Base-by-base conservation (phyloP, 2,888 invertebrate genomes). In the Nysson spinosus region DNA sequence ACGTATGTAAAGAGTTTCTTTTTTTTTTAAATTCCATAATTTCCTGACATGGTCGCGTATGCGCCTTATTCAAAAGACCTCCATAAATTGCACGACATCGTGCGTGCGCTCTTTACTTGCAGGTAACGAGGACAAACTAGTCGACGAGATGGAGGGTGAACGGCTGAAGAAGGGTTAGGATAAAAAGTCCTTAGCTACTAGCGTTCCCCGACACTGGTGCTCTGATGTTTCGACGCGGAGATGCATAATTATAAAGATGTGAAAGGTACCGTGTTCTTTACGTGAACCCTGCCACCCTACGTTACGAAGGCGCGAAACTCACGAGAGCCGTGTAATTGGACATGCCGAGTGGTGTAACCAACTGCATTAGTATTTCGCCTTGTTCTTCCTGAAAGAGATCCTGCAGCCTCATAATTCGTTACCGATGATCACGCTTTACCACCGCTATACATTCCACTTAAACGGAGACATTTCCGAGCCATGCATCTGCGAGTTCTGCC, bases 261-360 rank as follows among this genome's bases (percentile, higher is more conserved):
- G 44, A 54, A 34, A 56, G 54, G 37, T 28, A 44, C 34, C 44
- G 28, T 28, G 51, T 55, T 58, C 58, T 51, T 63, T 63, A 58
- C 55, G 17, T 55, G 2, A 54, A 71, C 50, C 30, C 56, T 62
- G 67, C 64, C 68, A 67, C 46, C 58, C 69, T 65, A 58, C 66
- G 58, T 63, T 69, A 62, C 69, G 62, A 71, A n/a, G 70, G 78
- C 73, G 79, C 72, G 75, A 77, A 78, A 73, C 71, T 66, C 74
- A 72, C 74, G 73, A 79, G 70, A 67, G 62, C 66, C 80, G 72
- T 78, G 77, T 81, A 83, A 83, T 83, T 83, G 76, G 73, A 80
- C 75, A 75, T 74, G 83, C 80, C 74, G 75, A 77, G 74, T 70
- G 70, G 64, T 63, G 68, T 54, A 52, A 72, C 58, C 66, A 40